Evolutionary conservation across 2,888 invertebrate genomes (phyloP).

Genomic region (Gasteruption jaculator): DNA sequence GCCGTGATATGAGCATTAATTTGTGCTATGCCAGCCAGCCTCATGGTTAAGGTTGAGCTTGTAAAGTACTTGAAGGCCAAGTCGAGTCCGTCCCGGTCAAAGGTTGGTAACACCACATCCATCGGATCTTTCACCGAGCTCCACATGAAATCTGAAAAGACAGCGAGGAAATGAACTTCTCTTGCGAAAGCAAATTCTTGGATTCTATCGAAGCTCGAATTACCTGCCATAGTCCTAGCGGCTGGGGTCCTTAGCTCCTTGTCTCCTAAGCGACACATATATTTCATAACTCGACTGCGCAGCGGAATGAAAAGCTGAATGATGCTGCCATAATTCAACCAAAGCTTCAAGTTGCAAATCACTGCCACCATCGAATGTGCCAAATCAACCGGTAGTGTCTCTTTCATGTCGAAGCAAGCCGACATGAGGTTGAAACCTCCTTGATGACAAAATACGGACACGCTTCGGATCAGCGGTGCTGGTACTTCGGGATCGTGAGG

Average conservation of each 20-base stretch:
- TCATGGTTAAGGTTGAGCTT: conserved; percentile 89
- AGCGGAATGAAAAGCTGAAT: conserved; percentile 85
- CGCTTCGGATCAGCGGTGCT: conserved; percentile 83
- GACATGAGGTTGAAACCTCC: conserved; percentile 87
- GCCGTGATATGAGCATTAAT: conserved; percentile 91
- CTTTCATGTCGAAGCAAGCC: conserved; percentile 74
- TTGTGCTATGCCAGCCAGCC: conserved; percentile 88
- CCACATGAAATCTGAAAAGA: conserved; percentile 82
- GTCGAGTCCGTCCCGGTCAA: conserved; percentile 84
- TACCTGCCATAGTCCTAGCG: conserved; percentile 88
- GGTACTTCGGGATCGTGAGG: conserved; percentile 92
- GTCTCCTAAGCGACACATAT: conserved; percentile 91
- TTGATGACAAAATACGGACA: conserved; percentile 88
- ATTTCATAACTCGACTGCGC: conserved; percentile 80
- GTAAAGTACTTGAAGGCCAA: conserved; percentile 96
- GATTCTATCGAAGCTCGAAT: conserved; percentile 21
- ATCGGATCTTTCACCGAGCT: conserved; percentile 89
- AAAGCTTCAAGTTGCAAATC: conserved; percentile 87
- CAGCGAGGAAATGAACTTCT: conserved; percentile 5
- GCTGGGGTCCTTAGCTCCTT: conserved; percentile 84
- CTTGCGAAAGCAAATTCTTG: background rate
- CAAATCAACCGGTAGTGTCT: conserved; percentile 78
- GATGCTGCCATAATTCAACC: conserved; percentile 89
- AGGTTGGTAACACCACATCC: conserved; percentile 74
- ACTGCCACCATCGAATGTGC: conserved; percentile 90